A percentile compares a stretch with the other conserved stretches of the same genome.
Evolutionary conservation across 1,140 invertebrate species (phyloP).

Genomic region (Papilio glaucus): DNA sequence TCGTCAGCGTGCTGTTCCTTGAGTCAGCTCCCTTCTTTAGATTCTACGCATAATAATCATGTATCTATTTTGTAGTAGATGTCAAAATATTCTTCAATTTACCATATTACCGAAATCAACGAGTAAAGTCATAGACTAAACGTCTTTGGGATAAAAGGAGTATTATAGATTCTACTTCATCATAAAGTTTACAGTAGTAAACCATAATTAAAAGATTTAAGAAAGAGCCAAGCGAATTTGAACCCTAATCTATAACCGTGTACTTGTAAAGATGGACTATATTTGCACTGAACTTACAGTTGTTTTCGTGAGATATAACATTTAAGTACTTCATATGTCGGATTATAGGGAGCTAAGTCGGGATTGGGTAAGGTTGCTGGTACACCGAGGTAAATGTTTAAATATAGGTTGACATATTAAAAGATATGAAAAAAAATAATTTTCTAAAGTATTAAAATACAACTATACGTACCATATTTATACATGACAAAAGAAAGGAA

Average conservation of each 20-base stretch:
- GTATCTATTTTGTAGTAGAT: no score
- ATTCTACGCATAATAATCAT: no score
- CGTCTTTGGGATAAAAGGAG: background rate
- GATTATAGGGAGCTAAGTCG: slow-evolving; percentile 51
- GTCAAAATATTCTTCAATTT: no score
- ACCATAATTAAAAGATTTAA: slow-evolving; percentile 15
- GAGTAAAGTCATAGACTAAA: no score
- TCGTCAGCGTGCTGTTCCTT: no score
- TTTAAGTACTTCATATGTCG: slow-evolving; percentile 54
- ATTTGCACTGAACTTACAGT: slow-evolving; percentile 17
- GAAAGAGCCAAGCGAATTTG: background rate
- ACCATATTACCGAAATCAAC: no score
- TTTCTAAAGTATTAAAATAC: no score
- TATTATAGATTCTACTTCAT: background rate
- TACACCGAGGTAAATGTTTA: slow-evolving; percentile 36
- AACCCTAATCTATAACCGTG: background rate
- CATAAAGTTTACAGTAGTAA: slow-evolving; percentile 26
- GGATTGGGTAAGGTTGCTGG: slow-evolving; percentile 45
- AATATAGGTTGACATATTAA: background rate
- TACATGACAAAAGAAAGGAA: no score
- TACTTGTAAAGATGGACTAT: slow-evolving; percentile 6
- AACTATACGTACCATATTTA: no score
- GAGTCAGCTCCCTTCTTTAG: no score
- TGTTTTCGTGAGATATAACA: slow-evolving; percentile 44
- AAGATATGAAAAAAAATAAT: background rate